phyloP scores from a whole-genome alignment of 1,140 invertebrate genomes.

The Amphibalanus amphitrite region DNA sequence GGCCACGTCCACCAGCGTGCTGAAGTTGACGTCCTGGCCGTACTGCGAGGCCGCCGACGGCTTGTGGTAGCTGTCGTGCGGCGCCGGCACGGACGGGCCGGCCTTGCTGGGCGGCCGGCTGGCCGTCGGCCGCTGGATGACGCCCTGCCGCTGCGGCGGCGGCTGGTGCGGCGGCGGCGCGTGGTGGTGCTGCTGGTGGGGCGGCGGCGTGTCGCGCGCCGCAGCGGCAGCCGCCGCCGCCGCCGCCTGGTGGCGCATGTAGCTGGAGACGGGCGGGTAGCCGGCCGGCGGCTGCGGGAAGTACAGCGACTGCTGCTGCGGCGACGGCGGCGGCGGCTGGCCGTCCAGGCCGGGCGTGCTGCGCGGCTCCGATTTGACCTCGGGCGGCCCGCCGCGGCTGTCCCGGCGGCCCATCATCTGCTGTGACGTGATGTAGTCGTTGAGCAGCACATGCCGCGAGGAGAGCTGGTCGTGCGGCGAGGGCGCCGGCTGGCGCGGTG shows the following conservation, averaged over 20 bases:
- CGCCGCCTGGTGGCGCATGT: background rate
- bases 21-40: background rate
- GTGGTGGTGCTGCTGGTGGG: background rate
- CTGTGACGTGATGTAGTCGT: constrained; percentile 78
- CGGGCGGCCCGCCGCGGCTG: constrained; percentile 30
- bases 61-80: background rate
- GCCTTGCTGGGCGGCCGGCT: background rate
- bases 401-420: constrained; percentile 48
- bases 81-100: background rate
- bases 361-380: constrained; percentile 37
- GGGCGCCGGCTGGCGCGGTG: constrained; percentile 24
- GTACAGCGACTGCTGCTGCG: background rate
- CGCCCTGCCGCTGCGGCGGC: background rate
- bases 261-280: background rate
- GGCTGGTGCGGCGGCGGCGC: background rate
- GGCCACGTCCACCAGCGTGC: constrained; percentile 5
- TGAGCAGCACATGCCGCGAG: constrained; percentile 65
- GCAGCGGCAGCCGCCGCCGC: background rate
- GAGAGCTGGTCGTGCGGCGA: constrained; percentile 31
- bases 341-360: constrained; percentile 29
- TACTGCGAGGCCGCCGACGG: background rate
- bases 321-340: background rate
- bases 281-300: background rate
- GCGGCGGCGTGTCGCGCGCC: background rate
- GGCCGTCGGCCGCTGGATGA: background rate